Evolutionary conservation across 2,888 invertebrate species (phyloP).

Genomic region (Spilarctia lutea): DNA sequence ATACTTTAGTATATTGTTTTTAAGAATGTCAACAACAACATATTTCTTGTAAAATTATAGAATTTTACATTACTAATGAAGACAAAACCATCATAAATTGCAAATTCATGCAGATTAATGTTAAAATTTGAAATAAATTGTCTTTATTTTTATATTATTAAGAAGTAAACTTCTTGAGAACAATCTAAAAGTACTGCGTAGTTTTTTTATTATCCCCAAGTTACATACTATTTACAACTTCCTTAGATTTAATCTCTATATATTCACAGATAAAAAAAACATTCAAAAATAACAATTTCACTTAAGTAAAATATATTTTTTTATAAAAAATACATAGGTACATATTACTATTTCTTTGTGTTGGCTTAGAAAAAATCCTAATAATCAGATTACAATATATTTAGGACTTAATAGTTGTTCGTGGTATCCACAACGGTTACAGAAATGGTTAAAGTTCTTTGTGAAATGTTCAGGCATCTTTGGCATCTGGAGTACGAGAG

Average conservation of each 20-base stretch:
- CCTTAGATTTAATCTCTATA: background rate
- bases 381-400: background rate
- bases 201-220: background rate
- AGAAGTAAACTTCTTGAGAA: background rate
- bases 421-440: background rate
- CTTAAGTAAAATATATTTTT: background rate
- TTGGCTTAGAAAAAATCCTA: background rate
- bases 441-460: background rate
- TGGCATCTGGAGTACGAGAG: slow-evolving; percentile 85
- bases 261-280: background rate
- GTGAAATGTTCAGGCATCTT: slow-evolving; percentile 65
- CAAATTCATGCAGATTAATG: background rate
- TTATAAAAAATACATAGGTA: background rate
- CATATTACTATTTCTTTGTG: background rate
- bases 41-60: background rate
- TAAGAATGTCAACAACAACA: background rate
- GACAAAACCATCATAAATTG: background rate
- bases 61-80: background rate
- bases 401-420: background rate
- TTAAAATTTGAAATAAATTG: background rate
- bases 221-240: background rate
- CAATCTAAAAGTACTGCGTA: background rate
- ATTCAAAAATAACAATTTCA: background rate
- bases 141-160: background rate
- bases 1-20: background rate